Percentiles rank a stretch among this genome's conserved stretches.
phyloP scores from a whole-genome alignment of 1,140 invertebrate genomes.

The Aphelenchoides besseyi region DNA sequence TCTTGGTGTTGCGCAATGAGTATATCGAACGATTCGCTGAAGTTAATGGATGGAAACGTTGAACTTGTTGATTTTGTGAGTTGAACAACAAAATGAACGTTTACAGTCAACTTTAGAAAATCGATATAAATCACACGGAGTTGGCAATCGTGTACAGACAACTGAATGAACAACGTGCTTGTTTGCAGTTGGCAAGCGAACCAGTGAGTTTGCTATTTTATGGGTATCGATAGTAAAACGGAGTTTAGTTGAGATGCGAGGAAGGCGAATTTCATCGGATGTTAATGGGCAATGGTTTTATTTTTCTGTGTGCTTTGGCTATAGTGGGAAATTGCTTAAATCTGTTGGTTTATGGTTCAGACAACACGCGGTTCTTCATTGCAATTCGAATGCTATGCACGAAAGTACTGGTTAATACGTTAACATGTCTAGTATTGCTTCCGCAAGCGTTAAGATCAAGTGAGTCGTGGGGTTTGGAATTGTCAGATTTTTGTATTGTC shows the following conservation, averaged over 20 bases:
- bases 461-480: conserved; percentile 26
- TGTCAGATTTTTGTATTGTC: too few relatives aligned
- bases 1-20: too few relatives aligned
- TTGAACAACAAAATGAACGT: too few relatives aligned
- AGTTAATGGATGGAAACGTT: not conserved
- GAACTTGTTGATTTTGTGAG: too few relatives aligned
- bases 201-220: too few relatives aligned
- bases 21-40: too few relatives aligned
- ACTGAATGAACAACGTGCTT: too few relatives aligned
- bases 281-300: conserved; percentile 47
- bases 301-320: conserved; percentile 45
- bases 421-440: conserved; percentile 50
- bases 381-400: conserved; percentile 59
- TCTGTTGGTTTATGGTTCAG: conserved; percentile 53
- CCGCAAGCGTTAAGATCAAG: conserved; percentile 53
- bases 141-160: too few relatives aligned
- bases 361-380: conserved; percentile 55
- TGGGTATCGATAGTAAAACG: too few relatives aligned
- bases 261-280: conserved; percentile 31
- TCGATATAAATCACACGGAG: not conserved
- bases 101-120: not conserved
- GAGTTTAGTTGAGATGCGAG: conserved; percentile 39
- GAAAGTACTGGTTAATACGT: conserved; percentile 56
- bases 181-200: too few relatives aligned
- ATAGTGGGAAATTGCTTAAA: conserved; percentile 54